phyloP scores from a whole-genome alignment of 2,888 invertebrate genomes.

The Isoperla grammatica region DNA sequence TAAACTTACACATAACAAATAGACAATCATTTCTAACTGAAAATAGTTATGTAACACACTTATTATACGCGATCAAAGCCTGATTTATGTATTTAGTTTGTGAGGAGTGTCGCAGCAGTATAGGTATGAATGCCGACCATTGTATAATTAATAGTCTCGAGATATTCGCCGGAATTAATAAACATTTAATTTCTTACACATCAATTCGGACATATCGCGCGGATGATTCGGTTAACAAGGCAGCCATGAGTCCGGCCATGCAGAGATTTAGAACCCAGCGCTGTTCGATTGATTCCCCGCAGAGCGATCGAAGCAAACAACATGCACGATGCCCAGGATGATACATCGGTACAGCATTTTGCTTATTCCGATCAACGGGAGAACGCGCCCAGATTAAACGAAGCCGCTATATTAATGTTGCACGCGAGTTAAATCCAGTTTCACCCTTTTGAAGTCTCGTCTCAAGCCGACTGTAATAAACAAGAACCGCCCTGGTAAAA shows the following conservation, averaged over 20 bases:
- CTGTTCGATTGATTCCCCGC: constrained; percentile 8
- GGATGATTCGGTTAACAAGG: too few species aligned
- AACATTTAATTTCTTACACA: too few species aligned
- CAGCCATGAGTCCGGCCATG: background rate
- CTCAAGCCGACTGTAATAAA: constrained; percentile 7
- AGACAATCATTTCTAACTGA: too few species aligned
- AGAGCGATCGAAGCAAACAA: constrained; percentile 10
- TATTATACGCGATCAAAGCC: too few species aligned
- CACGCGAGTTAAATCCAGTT: constrained; percentile 18
- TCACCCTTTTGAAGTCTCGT: constrained; percentile 16
- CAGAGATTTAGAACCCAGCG: background rate
- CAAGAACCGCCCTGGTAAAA: constrained; percentile 12
- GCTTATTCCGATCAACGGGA: background rate
- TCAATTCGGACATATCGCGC: too few species aligned
- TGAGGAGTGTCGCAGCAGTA: too few species aligned
- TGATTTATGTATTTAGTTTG: too few species aligned
- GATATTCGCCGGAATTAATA: too few species aligned
- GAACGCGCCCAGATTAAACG: constrained; percentile 5
- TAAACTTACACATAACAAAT: too few species aligned
- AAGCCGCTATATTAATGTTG: constrained; percentile 20
- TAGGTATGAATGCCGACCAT: too few species aligned
- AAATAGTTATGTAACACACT: too few species aligned
- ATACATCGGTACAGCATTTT: constrained; percentile 1
- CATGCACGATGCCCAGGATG: constrained; percentile 3
- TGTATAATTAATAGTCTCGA: too few species aligned